A percentile compares a stretch with the other conserved stretches of the same genome.
phyloP scores from a whole-genome alignment of 1,140 invertebrate genomes.

The Chelonus insularis region DNA sequence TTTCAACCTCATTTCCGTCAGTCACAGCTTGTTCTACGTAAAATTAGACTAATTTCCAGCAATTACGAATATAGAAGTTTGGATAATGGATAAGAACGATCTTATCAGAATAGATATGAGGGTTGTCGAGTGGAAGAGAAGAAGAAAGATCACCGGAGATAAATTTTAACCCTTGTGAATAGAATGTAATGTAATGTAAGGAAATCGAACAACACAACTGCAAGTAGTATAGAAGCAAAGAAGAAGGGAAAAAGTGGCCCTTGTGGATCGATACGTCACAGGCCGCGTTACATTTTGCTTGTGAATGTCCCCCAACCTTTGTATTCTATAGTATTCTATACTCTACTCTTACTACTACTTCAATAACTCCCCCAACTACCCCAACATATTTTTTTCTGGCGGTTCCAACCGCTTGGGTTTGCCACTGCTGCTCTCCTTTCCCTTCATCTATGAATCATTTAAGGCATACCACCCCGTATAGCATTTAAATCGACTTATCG shows the following conservation, averaged over 20 bases:
- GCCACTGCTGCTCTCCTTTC: background rate
- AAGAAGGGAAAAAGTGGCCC: slow-evolving; percentile 8
- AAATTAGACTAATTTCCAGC: background rate
- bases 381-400: background rate
- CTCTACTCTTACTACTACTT: background rate
- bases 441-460: slow-evolving; percentile 37
- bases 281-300: slow-evolving; percentile 25
- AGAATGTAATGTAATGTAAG: background rate
- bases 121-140: background rate
- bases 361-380: background rate
- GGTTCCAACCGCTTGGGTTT: background rate
- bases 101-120: background rate
- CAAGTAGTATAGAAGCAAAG: slow-evolving; percentile 9
- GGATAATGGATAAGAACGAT: background rate
- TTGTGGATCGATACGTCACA: slow-evolving; percentile 37
- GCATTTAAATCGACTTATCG: background rate
- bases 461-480: slow-evolving; percentile 11
- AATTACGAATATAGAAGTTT: background rate
- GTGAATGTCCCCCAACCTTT: slow-evolving; percentile 33
- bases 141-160: background rate
- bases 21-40: background rate
- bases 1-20: background rate
- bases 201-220: background rate
- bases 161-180: background rate
- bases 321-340: too few relatives aligned